Base-by-base conservation (phyloP, 2,888 invertebrate genomes). In the Phalangium opilio region DNA sequence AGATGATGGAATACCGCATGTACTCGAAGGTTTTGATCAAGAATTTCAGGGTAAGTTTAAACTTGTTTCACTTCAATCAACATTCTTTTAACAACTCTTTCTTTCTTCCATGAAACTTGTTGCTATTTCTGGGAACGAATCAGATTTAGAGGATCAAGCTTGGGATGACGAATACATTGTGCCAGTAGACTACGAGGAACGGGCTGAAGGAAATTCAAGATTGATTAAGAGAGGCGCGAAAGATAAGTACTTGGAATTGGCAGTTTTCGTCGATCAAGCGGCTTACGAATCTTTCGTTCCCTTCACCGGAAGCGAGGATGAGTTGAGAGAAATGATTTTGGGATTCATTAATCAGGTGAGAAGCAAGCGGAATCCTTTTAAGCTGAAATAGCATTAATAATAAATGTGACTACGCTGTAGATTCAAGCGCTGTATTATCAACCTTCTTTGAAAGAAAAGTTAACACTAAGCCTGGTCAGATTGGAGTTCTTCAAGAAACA, bases 341-440 rank as follows among this genome's bases (percentile, higher is more conserved):
- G 82, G 81, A 11, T 83, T 82, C 58, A 72, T 82, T 57, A 83
- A 83, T 63, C 81, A 78, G 56, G 78, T 78, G 69, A 72, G 70
- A 12, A 12, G n/a, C 3, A 49, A 11, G 14, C 14, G 21, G 12
- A 4, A 10, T 2, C 3, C 36, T 20, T 39, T 39, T 33, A 14
- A 15, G 38, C 38, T 2, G 15, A 36, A 12, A 36, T 36, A 36
- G 38, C 34, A 1, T 27, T 27, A 7, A 27, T 7, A 27, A 27
- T 27, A 4, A 4, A 27, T 27, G 4, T 4, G 8, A 27, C 27
- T 27, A 27, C 27, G 27, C 27, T 27, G 8, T 64, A 78, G 78
- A 77, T 83, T 1, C 83, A 83, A 69, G 82, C 82, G 0, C 60
- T 82, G n/a, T 83, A 80, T 61, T 79, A 81, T 62, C 82, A 82